phyloP scores from a whole-genome alignment of 2,797 vertebrate species.

The Lacerta viridis region DNA sequence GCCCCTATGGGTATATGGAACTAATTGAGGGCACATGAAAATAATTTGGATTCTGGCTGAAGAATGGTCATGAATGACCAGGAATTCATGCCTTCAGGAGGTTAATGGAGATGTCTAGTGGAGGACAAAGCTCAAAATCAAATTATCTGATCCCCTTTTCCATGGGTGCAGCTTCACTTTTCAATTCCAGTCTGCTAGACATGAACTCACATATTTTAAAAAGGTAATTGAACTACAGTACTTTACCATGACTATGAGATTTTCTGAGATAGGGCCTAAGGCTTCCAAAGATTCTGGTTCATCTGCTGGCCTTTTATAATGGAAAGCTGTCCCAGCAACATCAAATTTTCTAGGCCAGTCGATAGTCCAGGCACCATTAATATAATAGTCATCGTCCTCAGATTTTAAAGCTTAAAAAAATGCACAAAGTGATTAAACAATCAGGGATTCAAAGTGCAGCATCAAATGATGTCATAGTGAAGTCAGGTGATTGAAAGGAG shows the following conservation, averaged over 20 bases:
- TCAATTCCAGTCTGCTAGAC: constrained; percentile 10
- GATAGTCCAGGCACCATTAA: constrained; percentile 99
- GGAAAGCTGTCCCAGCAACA: constrained; percentile 94
- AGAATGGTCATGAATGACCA: not conserved
- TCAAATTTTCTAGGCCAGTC: constrained; percentile 99
- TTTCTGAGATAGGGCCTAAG: constrained; percentile 93
- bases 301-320: constrained; percentile 95
- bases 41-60: not conserved
- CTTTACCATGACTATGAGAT: constrained; percentile 95
- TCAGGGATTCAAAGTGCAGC: no score
- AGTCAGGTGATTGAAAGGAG: no score
- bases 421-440: constrained; percentile 74
- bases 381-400: constrained; percentile 95
- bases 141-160: not conserved
- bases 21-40: not conserved
- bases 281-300: constrained; percentile 96
- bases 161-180: constrained; percentile 8
- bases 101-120: not conserved
- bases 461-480: no score
- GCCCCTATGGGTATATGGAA: not conserved
- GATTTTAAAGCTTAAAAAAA: constrained; percentile 93
- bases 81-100: not conserved
- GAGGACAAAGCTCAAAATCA: not conserved
- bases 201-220: not conserved
- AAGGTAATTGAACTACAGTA: constrained; percentile 14